phyloP scores from a whole-genome alignment of 2,113 vertebrate genomes.

The Peromyscus polionotus region DNA sequence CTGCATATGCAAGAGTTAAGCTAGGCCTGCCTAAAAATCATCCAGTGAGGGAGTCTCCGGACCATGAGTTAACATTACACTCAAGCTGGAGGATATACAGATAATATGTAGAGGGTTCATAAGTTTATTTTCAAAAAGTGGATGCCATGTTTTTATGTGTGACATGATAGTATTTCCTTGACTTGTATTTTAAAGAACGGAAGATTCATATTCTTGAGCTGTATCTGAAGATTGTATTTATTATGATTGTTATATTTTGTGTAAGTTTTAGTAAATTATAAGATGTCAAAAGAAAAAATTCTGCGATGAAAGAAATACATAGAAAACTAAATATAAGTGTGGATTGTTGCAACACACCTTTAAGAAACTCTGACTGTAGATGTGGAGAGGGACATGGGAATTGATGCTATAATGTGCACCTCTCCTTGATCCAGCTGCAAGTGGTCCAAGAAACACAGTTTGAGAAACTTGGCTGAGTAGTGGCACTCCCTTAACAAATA shows the following conservation, averaged over 20 bases:
- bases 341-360: not conserved
- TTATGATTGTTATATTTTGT: not conserved
- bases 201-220: not conserved
- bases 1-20: not conserved
- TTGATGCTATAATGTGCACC: not conserved
- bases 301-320: slow-evolving; percentile 23
- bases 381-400: not conserved
- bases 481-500: slow-evolving; percentile 30
- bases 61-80: not conserved
- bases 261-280: not conserved
- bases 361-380: slow-evolving; percentile 53
- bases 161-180: not conserved
- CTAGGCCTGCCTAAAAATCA: not conserved
- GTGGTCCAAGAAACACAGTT: not conserved
- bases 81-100: not conserved
- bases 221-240: not conserved
- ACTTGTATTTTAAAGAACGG: not conserved
- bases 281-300: not conserved
- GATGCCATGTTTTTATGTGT: not conserved
- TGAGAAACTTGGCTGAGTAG: slow-evolving; percentile 40
- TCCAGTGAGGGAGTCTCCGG: not conserved
- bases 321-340: slow-evolving; percentile 16
- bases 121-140: not conserved
- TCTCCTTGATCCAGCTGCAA: slow-evolving; percentile 20
- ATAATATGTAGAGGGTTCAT: not conserved